Evolutionary conservation across 2,888 invertebrate species (phyloP).

Genomic region (Flabesymbios commensalis): DNA sequence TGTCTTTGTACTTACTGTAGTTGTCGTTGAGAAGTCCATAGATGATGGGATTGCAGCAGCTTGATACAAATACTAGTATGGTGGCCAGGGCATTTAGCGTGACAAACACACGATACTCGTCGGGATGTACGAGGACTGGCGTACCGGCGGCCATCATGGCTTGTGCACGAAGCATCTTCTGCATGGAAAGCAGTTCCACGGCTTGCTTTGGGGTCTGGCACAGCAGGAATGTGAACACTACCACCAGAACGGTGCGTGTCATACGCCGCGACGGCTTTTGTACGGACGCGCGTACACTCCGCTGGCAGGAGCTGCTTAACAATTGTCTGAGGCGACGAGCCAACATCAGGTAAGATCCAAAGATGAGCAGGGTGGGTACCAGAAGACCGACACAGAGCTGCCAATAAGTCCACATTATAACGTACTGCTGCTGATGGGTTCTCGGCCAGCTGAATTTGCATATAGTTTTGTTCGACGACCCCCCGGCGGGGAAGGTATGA

Average conservation of each 20-base stretch:
- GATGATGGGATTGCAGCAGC: constrained; percentile 3
- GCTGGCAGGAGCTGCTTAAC: no score
- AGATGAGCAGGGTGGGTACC: not conserved
- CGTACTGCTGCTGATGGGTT: not conserved
- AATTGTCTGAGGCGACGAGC: not conserved
- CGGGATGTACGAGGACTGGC: no score
- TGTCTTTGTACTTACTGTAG: not conserved
- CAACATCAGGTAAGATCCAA: not conserved
- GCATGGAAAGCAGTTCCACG: not conserved
- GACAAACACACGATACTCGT: no score
- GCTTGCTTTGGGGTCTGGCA: not conserved
- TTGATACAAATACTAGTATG: not conserved
- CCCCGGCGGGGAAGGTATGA: not conserved
- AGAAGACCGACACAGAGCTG: not conserved
- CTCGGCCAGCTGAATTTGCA: no score
- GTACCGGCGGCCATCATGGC: no score
- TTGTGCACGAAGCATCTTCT: not conserved
- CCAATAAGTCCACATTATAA: not conserved
- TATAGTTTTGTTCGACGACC: not conserved
- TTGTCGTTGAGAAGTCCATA: not conserved
- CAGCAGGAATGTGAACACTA: not conserved
- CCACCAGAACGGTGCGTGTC: not conserved
- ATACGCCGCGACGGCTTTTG: not conserved
- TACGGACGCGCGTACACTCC: no score
- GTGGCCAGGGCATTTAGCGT: not conserved